These are phyloP conservation scores for Brachypalpus laphriformis DNA, from an alignment of 2,888 invertebrate species.

Conservation along the genomic window DNA sequence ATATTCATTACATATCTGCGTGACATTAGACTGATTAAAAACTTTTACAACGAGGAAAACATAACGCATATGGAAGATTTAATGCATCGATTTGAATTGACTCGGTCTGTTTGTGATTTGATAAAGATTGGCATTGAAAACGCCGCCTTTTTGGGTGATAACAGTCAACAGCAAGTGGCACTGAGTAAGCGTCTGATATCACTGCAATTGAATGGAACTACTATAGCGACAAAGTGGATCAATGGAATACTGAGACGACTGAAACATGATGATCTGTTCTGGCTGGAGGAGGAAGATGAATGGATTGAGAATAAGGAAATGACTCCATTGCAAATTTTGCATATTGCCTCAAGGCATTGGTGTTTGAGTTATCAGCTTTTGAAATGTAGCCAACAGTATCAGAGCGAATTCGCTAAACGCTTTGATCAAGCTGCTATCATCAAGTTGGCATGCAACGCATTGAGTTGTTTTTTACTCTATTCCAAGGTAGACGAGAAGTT, in stretches of 20 bases:
- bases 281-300: slow-evolving; percentile 76
- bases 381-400: slow-evolving; percentile 80
- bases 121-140: slow-evolving; percentile 82
- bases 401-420: slow-evolving; percentile 77
- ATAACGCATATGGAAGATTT: slow-evolving; percentile 80
- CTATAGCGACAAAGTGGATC: slow-evolving; percentile 77
- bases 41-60: slow-evolving; percentile 81
- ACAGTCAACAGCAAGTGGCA: slow-evolving; percentile 77
- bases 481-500: slow-evolving; percentile 7
- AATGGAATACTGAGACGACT: slow-evolving; percentile 77
- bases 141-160: slow-evolving; percentile 80
- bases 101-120: slow-evolving; percentile 80
- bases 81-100: slow-evolving; percentile 78
- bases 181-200: slow-evolving; percentile 79
- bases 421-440: slow-evolving; percentile 20
- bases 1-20: slow-evolving; percentile 81
- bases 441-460: slow-evolving; percentile 75
- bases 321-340: slow-evolving; percentile 78
- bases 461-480: slow-evolving; percentile 79
- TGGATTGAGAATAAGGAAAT: slow-evolving; percentile 71
- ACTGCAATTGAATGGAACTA: slow-evolving; percentile 79
- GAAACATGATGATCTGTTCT: slow-evolving; percentile 66
- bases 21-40: slow-evolving; percentile 80
- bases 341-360: slow-evolving; percentile 81
- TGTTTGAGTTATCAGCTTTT: slow-evolving; percentile 81